Evolutionary conservation across 53 echinoderm and acorn worm genomes (phyloP), one percentile per base, ranked within the genome.

Genomic region (Luidia sarsii): DNA sequence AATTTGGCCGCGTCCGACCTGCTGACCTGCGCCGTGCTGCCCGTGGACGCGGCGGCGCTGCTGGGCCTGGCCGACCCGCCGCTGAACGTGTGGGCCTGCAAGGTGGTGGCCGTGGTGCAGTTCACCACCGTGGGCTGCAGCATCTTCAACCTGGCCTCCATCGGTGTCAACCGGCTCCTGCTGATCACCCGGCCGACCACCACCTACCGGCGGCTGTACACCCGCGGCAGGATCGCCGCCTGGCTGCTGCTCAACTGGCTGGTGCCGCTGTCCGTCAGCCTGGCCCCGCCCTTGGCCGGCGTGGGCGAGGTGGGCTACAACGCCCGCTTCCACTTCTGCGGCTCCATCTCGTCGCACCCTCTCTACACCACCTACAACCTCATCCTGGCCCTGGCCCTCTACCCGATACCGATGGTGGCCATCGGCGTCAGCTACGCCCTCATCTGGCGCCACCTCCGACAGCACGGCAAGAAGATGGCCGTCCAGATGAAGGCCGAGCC

Each of bases 121-220:
- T 90, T 93, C 73, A 90, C 90, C 10, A 86, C 89, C 61, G 89
- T 87, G 3, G 90, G 93, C 8, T 89, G 89, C 61, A 93, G 93
- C 72, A 57, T 88, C 3, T 83, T 82, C 41, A 88, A 64, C 59
- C 50, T 88, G 35, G 83, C 88, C 27, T 75, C 90, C 4, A 90
- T 90, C 22, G 90, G 81, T 9, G 14, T 90, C 14, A 86, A 90
- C 74, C 64, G 90, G 15, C 81, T 34, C 46, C 4, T 90, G 14
- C 73, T 90, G 8, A 90, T 90, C 35, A 90, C 90, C 3, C 85
- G 82, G 37, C 86, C 88, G 0, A 37, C 70, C 0, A 64, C 66
- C 10, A 56, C 82, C 20, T 88, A 94, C 84, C 75, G 49, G 54
- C 70, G 33, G n/a, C 48, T 91, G 32, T 94, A 82, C 83, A 82